phyloP scores from a whole-genome alignment of 2,888 invertebrate species.

The Latrodectus elegans region DNA sequence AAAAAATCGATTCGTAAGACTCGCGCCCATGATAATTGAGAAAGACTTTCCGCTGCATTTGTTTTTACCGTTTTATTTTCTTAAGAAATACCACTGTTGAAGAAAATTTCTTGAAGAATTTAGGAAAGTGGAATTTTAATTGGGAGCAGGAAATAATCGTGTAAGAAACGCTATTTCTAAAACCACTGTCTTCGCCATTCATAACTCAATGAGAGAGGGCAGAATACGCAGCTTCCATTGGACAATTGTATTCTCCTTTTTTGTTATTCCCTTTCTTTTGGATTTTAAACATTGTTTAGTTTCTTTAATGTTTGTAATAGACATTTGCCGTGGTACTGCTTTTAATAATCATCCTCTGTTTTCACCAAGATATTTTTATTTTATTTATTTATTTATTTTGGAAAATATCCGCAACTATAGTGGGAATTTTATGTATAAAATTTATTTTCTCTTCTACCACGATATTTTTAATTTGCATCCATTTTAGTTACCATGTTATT shows the following conservation, averaged over 20 bases:
- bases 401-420: no score
- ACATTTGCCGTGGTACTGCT: not conserved
- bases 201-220: slow-evolving; percentile 33
- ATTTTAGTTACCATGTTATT: no score
- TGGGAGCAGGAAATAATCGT: slow-evolving; percentile 32
- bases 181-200: slow-evolving; percentile 20
- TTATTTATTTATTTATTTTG: no score
- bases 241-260: slow-evolving; percentile 12
- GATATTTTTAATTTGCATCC: no score
- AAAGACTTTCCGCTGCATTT: slow-evolving; percentile 21
- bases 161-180: not conserved
- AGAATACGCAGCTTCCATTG: slow-evolving; percentile 19
- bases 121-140: slow-evolving; percentile 49
- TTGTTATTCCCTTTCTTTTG: slow-evolving; percentile 13
- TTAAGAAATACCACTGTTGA: slow-evolving; percentile 16
- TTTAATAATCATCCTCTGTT: no score
- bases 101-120: slow-evolving; percentile 44
- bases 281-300: not conserved
- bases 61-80: slow-evolving; percentile 25
- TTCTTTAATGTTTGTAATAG: not conserved
- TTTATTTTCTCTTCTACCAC: no score
- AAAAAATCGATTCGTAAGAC: slow-evolving; percentile 16
- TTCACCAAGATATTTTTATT: no score
- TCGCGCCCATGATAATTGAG: slow-evolving; percentile 39
- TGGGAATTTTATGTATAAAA: no score